Conservation (phyloP, 2,888 invertebrate genomes). For the Sphaerophoria taeniata region DNA sequence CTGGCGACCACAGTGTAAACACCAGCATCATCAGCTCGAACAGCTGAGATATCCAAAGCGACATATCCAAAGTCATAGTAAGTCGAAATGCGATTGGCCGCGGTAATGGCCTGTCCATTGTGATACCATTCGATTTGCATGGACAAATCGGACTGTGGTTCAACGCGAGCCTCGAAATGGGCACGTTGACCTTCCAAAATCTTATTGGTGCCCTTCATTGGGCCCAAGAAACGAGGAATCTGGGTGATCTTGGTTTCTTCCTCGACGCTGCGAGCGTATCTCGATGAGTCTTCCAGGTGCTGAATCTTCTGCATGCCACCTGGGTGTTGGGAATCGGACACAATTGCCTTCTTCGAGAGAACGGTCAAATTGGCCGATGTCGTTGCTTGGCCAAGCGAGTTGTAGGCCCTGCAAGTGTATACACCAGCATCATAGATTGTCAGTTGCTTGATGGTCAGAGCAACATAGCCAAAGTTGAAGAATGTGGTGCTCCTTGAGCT, state of each 20-base stretch:
- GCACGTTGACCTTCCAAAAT: slow-evolving; percentile 96
- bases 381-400: slow-evolving; percentile 92
- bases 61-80: slow-evolving; percentile 99
- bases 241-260: slow-evolving; percentile 90
- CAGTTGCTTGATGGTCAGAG: slow-evolving; percentile 95
- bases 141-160: slow-evolving; percentile 96
- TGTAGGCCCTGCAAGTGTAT: slow-evolving; percentile 94
- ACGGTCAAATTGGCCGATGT: slow-evolving; percentile 93
- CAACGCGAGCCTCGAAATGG: slow-evolving; percentile 97
- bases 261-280: slow-evolving; percentile 87
- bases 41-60: slow-evolving; percentile 96
- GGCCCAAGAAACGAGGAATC: slow-evolving; percentile 94
- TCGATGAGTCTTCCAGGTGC: slow-evolving; percentile 92
- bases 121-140: slow-evolving; percentile 98
- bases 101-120: slow-evolving; percentile 95
- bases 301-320: slow-evolving; percentile 96
- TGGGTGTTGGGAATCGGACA: slow-evolving; percentile 95
- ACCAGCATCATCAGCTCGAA: slow-evolving; percentile 96
- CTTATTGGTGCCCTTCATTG: slow-evolving; percentile 95
- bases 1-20: slow-evolving; percentile 96
- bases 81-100: slow-evolving; percentile 95
- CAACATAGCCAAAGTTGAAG: slow-evolving; percentile 97
- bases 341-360: slow-evolving; percentile 92
- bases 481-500: slow-evolving; percentile 96
- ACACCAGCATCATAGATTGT: slow-evolving; percentile 94